phyloP scores from a whole-genome alignment of 1,140 invertebrate genomes.

The Meloidogyne exigua region DNA sequence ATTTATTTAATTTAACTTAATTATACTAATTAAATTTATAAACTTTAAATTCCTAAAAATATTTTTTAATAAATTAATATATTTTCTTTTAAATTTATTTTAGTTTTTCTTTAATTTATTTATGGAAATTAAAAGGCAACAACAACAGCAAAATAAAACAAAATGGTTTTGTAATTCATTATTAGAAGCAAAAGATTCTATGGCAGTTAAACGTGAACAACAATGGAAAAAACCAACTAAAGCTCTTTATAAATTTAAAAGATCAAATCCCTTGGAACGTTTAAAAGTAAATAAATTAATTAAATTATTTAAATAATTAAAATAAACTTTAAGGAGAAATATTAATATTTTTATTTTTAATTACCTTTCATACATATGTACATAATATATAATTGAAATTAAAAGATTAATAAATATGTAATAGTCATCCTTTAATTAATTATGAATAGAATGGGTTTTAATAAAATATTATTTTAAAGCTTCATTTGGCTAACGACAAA shows the following conservation, averaged over 20 bases:
- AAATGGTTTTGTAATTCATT: background rate
- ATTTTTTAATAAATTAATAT: too few relatives aligned
- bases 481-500: background rate
- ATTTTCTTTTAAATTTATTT: background rate
- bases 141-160: background rate
- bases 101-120: background rate
- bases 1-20: too few relatives aligned
- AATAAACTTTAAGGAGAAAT: too few relatives aligned
- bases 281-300: background rate
- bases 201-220: background rate
- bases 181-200: background rate
- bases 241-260: background rate
- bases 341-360: too few relatives aligned
- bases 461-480: background rate
- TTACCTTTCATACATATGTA: too few relatives aligned
- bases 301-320: too few relatives aligned
- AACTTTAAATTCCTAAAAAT: too few relatives aligned
- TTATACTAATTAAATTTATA: too few relatives aligned
- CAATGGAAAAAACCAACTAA: background rate
- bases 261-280: background rate
- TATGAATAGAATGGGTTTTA: too few relatives aligned
- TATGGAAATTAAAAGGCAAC: constrained; percentile 3
- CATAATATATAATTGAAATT: too few relatives aligned
- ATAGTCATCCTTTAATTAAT: too few relatives aligned
- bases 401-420: too few relatives aligned